Evolutionary conservation across 2,113 vertebrate genomes (phyloP).

Genomic region (Ophiodon elongatus): DNA sequence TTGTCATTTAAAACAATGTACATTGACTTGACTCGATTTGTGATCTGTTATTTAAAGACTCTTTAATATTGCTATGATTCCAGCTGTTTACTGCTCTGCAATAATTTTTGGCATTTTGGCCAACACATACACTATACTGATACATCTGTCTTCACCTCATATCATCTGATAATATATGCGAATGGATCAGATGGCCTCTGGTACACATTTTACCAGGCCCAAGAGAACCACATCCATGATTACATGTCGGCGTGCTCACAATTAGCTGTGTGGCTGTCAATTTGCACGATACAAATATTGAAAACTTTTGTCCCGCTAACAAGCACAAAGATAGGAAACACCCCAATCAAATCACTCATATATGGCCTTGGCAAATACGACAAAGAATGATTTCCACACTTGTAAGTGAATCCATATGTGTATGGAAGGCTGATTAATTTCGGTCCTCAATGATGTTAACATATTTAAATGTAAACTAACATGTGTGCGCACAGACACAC

Average conservation of each 20-base stretch:
- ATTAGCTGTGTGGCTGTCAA: not conserved
- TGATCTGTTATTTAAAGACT: too few relatives aligned
- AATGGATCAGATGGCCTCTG: not conserved
- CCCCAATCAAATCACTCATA: constrained; percentile 8
- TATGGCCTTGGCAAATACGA: not conserved
- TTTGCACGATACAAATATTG: not conserved
- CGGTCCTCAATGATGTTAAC: constrained; percentile 50
- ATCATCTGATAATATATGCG: not conserved
- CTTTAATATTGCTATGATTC: too few relatives aligned
- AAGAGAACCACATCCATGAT: not conserved
- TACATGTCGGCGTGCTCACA: not conserved
- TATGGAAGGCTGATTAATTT: constrained; percentile 48
- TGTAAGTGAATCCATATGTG: constrained; percentile 47
- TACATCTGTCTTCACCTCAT: not conserved
- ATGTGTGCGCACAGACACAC: not conserved
- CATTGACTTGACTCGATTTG: not conserved
- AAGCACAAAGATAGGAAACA: not conserved
- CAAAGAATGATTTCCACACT: constrained; percentile 31
- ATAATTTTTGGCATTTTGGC: not conserved
- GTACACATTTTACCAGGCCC: too few relatives aligned
- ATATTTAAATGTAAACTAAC: constrained; percentile 47
- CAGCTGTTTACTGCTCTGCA: not conserved
- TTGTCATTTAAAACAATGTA: not conserved
- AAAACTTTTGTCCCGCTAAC: not conserved
- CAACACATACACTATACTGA: too few relatives aligned